Base-by-base conservation (phyloP, 92 coral and sea anemone genomes). In the Pocillopora grandis region DNA sequence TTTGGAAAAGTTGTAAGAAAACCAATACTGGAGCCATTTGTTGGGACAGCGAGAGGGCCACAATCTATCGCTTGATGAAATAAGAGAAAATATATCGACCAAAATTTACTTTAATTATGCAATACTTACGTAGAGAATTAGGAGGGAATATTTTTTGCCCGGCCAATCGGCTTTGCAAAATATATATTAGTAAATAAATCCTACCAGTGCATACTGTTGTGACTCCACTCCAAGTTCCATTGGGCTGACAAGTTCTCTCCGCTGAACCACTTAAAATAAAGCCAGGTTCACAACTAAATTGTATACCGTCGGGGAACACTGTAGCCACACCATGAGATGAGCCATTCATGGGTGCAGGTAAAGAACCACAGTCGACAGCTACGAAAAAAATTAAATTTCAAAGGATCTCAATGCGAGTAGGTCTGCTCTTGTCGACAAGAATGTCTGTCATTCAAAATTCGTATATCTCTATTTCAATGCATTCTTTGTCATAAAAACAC, bases 301-400 rank as follows among this genome's bases (percentile, higher is more conserved):
- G 48, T 5, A 84, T 11, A n/a, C 61, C 55, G 33, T 84, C 76
- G 6, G 88, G 88, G 21, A 84, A 84, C 60, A 57, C 58, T 27
- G 88, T 64, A 0, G 42, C 15, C 56, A 64, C 66, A 12, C 88
- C 88, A 76, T 14, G 55, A 9, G 42, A 59, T 0, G 81, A 75
- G 56, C 88, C 83, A 37, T 84, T 84, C 75, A 37, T 27, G 21
- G 83, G 82, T 63, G 15, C 23, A 52, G 19, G 10, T 18, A 88
- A 89, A 65, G 84, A 80, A 56, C 93, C 93, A 65, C 90, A 89
- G 62, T 75, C 70, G 52, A 78, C 81, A 55, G 89, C 89, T 85
- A 70, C 10, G 16, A 56, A 55, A 12, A 57, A 66, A 8, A n/a
- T 48, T 2, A 9, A 70, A 9, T 33, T 68, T 0, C 8, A 68